Evolutionary conservation across 2,797 vertebrate genomes (phyloP).

Genomic region (Fundulus diaphanus): DNA sequence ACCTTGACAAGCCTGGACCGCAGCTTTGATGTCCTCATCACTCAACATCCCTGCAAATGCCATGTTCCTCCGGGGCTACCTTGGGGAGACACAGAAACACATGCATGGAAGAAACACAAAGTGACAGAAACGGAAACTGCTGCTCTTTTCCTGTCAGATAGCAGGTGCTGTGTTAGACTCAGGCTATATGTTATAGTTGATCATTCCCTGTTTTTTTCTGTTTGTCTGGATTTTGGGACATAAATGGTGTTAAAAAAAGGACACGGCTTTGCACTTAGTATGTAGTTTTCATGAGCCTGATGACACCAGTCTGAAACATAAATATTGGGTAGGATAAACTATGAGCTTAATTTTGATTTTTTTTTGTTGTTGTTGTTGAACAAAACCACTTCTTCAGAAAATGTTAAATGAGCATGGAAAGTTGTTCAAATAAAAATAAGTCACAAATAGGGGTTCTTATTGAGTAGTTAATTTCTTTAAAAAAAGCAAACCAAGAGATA

Average conservation of each 20-base stretch:
- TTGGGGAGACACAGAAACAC: conserved; percentile 52
- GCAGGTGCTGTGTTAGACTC: conserved; percentile 10
- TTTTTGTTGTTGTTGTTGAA: too few species aligned
- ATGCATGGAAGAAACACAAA: conserved; percentile 42
- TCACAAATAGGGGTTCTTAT: neutral
- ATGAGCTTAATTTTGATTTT: neutral
- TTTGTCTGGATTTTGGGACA: neutral
- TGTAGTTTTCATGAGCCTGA: conserved; percentile 10
- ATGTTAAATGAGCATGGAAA: conserved; percentile 11
- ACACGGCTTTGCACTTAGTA: conserved; percentile 6
- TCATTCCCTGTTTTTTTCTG: neutral
- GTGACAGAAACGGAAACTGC: conserved; percentile 53
- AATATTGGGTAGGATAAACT: neutral
- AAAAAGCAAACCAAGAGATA: conserved; percentile 20
- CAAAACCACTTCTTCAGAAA: neutral
- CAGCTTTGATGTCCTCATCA: conserved; percentile 82
- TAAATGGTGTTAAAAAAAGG: conserved; percentile 10
- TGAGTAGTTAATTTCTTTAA: neutral
- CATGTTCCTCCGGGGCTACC: conserved; percentile 75
- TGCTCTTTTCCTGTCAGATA: conserved; percentile 31
- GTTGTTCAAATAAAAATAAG: conserved; percentile 30
- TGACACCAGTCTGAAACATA: conserved; percentile 17
- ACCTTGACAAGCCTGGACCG: conserved; percentile 85
- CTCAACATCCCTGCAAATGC: conserved; percentile 83
- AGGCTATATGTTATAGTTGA: conserved; percentile 2